Evolutionary conservation across 1,140 invertebrate genomes (phyloP), one percentile per base, ranked within the genome.

Genomic region (Monomorium pharaonis): DNA sequence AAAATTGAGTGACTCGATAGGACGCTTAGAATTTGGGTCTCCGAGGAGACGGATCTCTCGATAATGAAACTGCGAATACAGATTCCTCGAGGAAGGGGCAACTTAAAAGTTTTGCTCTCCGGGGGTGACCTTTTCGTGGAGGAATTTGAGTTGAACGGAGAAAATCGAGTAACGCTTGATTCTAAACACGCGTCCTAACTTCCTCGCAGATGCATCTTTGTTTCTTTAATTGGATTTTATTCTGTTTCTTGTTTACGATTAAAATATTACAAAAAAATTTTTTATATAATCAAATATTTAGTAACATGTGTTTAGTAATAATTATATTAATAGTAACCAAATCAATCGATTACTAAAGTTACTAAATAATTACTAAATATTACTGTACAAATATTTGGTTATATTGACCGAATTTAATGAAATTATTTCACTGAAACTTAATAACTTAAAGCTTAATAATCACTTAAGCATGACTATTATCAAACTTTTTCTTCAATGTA

Each of bases 61-160:
- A 81, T 70, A 81, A 81, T 81, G 56, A 81, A 81, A 81, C 49
- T 81, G 21, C 65, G 63, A 70, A 27, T 70, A 54, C 63, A 81
- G 49, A 81, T 81, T 81, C 33, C 70, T n/a, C 37, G 27, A 51
- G 47, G 44, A 7, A 42, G 33, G 27, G 16, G 14, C 27, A 78
- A 69, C 44, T 37, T 24, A 21, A 81, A 81, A 81, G 44, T 81
- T 81, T 70, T 10, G 44, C 21, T 69, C 33, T 54, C 47, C 30
- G 30, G 54, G n/a, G 54, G 49, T n/a, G 33, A 70, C 77, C n/a
- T 80, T 18, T 56, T n/a, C 33, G 30, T 24, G 33, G 30, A 49
- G 24, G 49, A 62, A 62, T 47, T 80, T 69, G 62, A 65, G 42
- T 80, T 42, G 30, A 30, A 78, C 14, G 44, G 2, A 44, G 4